Evolutionary conservation across 53 echinoderm and acorn worm species (phyloP), one percentile per base, ranked within the genome.

Genomic region (Zoroaster sp.): DNA sequence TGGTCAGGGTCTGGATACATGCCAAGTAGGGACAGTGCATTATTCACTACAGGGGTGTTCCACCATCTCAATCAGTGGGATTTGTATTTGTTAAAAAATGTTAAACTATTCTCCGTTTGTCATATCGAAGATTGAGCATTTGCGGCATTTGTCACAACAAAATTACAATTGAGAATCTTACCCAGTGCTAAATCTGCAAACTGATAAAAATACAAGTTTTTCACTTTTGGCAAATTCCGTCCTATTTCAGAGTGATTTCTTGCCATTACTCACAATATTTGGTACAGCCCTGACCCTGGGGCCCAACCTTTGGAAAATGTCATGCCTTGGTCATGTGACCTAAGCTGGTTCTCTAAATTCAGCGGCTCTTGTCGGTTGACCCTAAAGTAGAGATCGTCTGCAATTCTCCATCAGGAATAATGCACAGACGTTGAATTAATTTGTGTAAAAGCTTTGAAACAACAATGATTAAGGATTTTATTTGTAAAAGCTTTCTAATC

Each of bases 21-120:
- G 85, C 85, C 85, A 85, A 85, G 71, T 47, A 51, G 85, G 85
- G 71, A 69, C 85, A 49, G 5, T 85, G 85, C 85, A 85, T 85
- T 85, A 20, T 71, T 12, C 15, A 4, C 20, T 33, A 47, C 45
- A 70, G 85, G 85, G 85, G 83, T 83, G 83, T 59, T 59, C 2
- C 21, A 54, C 63, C 63, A 59, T 59, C 63, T 28, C 63, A 59
- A 59, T 59, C 63, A 59, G 23, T 25, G 10, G 21, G 10, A 25
- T 2, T 59, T n/a, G n/a, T n/a, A n/a, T n/a, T n/a, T n/a, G n/a
- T n/a, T 28, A 9, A 59, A 21, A 59, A 59, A 28, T 28, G 63
- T 59, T 59, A 28, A 59, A 25, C 28, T 25, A 59, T 59, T 59
- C 63, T 59, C 63, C 2, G 63, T 25, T 28, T 59, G 63, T 28